phyloP scores from a whole-genome alignment of 2,797 vertebrate species.

The Schizothorax lantsangensis region DNA sequence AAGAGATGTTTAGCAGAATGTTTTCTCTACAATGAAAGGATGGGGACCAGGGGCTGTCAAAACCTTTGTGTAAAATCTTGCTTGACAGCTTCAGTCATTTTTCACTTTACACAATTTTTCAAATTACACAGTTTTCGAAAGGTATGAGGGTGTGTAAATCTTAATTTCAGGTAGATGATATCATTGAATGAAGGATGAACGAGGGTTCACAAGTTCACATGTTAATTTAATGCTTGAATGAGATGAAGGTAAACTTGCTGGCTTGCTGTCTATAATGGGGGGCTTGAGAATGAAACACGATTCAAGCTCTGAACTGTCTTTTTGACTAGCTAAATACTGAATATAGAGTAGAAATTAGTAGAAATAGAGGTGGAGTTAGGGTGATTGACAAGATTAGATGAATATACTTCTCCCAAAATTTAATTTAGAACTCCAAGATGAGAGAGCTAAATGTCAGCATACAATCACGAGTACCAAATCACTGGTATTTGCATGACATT shows the following conservation, averaged over 20 bases:
- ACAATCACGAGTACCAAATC: neutral
- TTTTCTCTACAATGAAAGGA: neutral
- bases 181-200: constrained; percentile 21
- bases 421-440: neutral
- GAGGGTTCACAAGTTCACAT: neutral
- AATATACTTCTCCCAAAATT: neutral
- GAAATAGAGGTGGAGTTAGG: neutral
- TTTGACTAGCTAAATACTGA: neutral
- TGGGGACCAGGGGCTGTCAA: neutral
- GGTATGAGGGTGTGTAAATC: neutral
- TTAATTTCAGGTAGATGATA: neutral
- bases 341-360: neutral
- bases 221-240: constrained; percentile 1
- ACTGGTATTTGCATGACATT: neutral
- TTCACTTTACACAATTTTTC: neutral
- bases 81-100: neutral
- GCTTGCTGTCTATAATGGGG: neutral
- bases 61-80: neutral
- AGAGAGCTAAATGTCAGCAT: neutral
- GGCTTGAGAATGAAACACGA: neutral
- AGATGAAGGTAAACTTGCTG: neutral
- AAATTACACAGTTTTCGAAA: neutral
- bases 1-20: neutral
- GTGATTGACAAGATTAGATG: neutral
- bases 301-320: neutral